Evolutionary conservation across 2,888 invertebrate species (phyloP).

Genomic region (Toxonevra muliebris): DNA sequence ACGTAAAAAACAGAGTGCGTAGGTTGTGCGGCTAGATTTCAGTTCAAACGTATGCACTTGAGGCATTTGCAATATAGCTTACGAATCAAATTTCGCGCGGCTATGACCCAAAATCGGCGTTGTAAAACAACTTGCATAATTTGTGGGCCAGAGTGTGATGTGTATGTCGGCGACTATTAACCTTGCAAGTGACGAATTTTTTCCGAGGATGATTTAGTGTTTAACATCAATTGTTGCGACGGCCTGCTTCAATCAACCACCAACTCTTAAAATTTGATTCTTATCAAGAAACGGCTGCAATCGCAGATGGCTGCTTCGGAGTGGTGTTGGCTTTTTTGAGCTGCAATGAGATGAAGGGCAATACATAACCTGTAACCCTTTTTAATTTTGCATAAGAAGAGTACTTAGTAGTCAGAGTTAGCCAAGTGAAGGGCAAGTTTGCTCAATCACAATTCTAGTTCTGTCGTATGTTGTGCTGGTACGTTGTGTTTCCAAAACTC

Average conservation of each 20-base stretch:
- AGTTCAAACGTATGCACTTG: slow-evolving; percentile 5
- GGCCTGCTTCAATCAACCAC: background rate
- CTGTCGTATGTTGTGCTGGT: slow-evolving; percentile 3
- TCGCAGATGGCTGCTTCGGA: background rate
- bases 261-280: background rate
- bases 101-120: slow-evolving; percentile 15
- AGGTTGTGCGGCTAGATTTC: slow-evolving; percentile 3
- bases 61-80: slow-evolving; percentile 3
- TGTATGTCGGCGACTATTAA: background rate
- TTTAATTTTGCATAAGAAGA: slow-evolving; percentile 10
- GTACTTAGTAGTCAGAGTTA: slow-evolving; percentile 6
- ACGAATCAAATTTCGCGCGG: slow-evolving; percentile 6
- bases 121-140: slow-evolving; percentile 11
- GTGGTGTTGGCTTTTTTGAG: slow-evolving; percentile 2
- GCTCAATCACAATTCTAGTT: background rate
- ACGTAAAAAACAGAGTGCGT: slow-evolving; percentile 3
- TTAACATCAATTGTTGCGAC: background rate
- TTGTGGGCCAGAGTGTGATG: slow-evolving; percentile 1
- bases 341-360: background rate
- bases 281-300: background rate
- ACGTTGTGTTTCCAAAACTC: slow-evolving; percentile 6
- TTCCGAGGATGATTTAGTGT: background rate
- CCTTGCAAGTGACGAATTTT: slow-evolving; percentile 7
- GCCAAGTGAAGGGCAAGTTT: background rate
- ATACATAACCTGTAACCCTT: background rate